Conservation (phyloP, 2,113 vertebrate genomes). For the Pycnonotus jocosus region DNA sequence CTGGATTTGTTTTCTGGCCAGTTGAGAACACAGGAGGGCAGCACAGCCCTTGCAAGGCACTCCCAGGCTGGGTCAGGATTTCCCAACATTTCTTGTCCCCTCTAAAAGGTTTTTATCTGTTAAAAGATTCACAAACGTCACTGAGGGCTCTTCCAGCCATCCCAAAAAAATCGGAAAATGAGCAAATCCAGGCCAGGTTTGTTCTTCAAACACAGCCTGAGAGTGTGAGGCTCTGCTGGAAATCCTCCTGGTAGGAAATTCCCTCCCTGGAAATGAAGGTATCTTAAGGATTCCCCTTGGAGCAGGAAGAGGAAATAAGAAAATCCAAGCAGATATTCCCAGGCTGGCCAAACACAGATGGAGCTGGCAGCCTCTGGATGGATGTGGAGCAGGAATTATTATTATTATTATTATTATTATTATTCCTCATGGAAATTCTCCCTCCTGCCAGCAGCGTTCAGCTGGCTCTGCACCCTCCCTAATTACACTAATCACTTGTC, state of each 20-base stretch:
- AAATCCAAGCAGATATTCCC: not conserved
- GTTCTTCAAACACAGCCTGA: not conserved
- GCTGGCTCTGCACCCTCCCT: not conserved
- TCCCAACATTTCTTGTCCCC: not conserved
- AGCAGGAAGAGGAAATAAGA: not conserved
- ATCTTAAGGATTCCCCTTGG: not conserved
- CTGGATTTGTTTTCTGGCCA: not conserved
- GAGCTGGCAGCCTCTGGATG: not conserved
- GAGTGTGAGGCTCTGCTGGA: not conserved
- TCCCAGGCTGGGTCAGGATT: not conserved
- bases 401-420: too few species aligned
- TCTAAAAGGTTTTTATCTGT: not conserved
- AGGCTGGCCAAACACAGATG: not conserved
- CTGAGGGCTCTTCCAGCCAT: not conserved
- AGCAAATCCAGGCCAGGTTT: not conserved
- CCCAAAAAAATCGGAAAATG: not conserved
- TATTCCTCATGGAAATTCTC: not conserved
- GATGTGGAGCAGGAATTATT: not conserved
- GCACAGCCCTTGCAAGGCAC: not conserved
- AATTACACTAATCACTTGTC: not conserved
- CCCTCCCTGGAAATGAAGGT: not conserved
- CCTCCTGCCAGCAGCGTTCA: not conserved
- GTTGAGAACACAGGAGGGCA: constrained; percentile 39
- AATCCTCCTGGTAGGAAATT: not conserved
- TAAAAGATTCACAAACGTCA: not conserved